A percentile compares a stretch with the other conserved stretches of the same genome.
These are phyloP conservation scores for Ahaetulla prasina DNA, from an alignment of 2,113 vertebrate species.

Conservation along the genomic window DNA sequence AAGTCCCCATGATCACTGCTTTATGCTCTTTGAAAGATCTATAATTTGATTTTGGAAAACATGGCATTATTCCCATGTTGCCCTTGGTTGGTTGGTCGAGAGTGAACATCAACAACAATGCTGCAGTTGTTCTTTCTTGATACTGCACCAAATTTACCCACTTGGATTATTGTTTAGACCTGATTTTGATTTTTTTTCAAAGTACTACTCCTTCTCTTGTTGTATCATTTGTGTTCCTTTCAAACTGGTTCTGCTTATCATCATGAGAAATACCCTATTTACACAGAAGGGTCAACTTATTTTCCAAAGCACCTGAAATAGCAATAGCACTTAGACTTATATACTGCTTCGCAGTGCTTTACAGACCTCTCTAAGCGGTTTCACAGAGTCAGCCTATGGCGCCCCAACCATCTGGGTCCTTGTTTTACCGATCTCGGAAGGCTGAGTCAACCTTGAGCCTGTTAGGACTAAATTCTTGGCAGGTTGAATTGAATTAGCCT, in stretches of 20 bases:
- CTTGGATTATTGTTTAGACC: neutral
- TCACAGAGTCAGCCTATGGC: neutral
- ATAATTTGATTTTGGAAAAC: neutral
- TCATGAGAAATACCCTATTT: neutral
- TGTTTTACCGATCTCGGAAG: neutral
- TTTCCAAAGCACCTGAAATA: neutral
- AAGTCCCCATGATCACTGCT: neutral
- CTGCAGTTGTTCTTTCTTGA: neutral
- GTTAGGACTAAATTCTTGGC: neutral
- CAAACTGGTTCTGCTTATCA: neutral
- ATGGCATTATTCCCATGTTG: neutral
- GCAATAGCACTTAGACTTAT: neutral
- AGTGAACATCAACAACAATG: neutral
- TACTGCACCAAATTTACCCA: neutral
- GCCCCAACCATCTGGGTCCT: neutral
- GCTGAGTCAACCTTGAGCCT: neutral
- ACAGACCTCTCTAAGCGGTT: neutral
- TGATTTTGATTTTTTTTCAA: neutral
- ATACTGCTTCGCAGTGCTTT: neutral
- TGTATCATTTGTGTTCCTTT: neutral
- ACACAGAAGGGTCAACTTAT: neutral
- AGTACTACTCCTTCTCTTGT: neutral
- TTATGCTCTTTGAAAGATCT: neutral
- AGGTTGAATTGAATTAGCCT: neutral
- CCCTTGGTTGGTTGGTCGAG: neutral